Base-by-base conservation (phyloP, 2,888 invertebrate species). In the Alitta virens region DNA sequence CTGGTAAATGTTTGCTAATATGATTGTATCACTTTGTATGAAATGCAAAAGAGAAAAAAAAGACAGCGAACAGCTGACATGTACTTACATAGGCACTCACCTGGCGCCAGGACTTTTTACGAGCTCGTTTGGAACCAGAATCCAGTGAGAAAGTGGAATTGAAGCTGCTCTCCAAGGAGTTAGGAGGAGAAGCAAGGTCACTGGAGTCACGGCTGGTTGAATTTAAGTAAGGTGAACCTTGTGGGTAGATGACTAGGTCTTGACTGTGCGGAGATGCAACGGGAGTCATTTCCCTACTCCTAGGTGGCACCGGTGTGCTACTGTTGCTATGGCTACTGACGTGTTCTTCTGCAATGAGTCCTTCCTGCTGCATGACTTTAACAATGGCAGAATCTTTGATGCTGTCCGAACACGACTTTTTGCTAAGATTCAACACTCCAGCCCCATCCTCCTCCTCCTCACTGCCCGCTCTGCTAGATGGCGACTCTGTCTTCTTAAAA, bases 361-460 rank as follows among this genome's bases (percentile, higher is more conserved):
- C 76, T 58, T 78, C 77, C 61, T 75, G 74, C 64, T 78, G 75
- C 75, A 79, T 75, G 68, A 77, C 79, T 67, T 77, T 79, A 71
- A 74, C 79, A 56, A 78, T 72, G 53, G 73, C 72, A 0, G 76
- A 76, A 27, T 74, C 72, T 53, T 73, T 69, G 55, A 76, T 24
- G 25, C 46, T 60, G 27, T 68, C 63, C 62, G 60, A n/a, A 59
- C 59, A 24, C 9, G 62, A 5, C 50, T 51, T 38, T 24, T 46
- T 56, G 59, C 62, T 43, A 59, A 91, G 83, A 81, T 92, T 92
- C 42, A 91, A 89, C 51, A 88, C 90, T 82, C 59, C 59, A 16
- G 90, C 90, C 69, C 75, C 75, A 61, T 88, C 75, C 21, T 43
- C 55, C 16, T 63, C 60, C 2, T 60, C 56, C 2, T 27, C 43